Evolutionary conservation across 2,113 vertebrate genomes (phyloP), one percentile per base, ranked within the genome.

Genomic region (Struthio camelus): DNA sequence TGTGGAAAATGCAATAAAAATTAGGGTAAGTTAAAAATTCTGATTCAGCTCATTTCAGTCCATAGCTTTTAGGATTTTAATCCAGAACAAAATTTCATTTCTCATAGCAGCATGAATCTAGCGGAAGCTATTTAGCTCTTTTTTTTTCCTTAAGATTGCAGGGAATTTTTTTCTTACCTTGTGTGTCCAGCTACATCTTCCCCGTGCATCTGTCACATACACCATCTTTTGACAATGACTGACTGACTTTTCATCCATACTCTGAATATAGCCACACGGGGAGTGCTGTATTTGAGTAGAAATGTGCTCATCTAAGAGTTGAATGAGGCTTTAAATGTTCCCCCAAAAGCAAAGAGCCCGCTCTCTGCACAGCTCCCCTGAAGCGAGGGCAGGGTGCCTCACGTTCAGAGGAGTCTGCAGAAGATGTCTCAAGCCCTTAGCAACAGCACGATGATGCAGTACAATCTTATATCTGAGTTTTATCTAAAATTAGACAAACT

Each of bases 121-220:
- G 44, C 3, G 91, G 73, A 94, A 94, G 88, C n/a, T 66, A 10
- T 76, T 86, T 64, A 89, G 46, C 22, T 87, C 38, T 80, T 77
- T 87, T 82, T 79, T 27, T 11, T 76, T 59, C 40, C 32, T 90
- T 75, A 91, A 51, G 64, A 66, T 77, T 54, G 42, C 19, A 56
- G 77, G 62, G 30, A 17, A 80, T 51, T 83, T 58, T 96, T 87
- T 95, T 88, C 97, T 98, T 98, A 98, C 97, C 97, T 97, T 95
- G 77, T 96, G 30, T 96, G 87, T 97, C 97, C 96, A 96, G 97
- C 97, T 98, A 97, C 98, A 98, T 97, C 97, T 97, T 97, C 97
- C 98, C 97, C 97, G 95, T 81, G 93, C 95, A 96, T 98, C 98
- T 97, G 95, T 97, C 90, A 97, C 94, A 97, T 97, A 92, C 65